Base-by-base conservation (phyloP, 2,797 vertebrate species). In the Muscicapa comitata region DNA sequence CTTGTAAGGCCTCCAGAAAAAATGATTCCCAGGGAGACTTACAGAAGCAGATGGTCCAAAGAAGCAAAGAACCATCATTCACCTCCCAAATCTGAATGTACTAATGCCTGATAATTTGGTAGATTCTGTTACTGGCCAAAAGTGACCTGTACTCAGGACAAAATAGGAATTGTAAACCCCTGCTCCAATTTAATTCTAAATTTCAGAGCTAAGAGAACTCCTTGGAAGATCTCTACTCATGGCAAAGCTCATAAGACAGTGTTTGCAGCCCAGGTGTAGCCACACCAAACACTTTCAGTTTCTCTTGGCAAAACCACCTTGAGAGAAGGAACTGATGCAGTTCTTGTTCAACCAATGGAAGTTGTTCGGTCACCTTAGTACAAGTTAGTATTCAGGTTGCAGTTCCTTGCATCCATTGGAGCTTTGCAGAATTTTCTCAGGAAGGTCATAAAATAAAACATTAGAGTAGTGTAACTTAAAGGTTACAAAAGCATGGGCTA, bases 391-490 rank as follows among this genome's bases (percentile, higher is more conserved):
- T 95, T 97, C 95, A 95, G 74, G 68, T 63, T 92, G 82, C 86
- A 89, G 72, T 75, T 86, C 86, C 94, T 80, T 95, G 68, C 76
- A 90, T 85, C 86, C 94, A 91, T 94, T 90, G 95, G 81, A 97
- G 90, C 80, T 92, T 95, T 95, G 75, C 90, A 87, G 91, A 97
- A 92, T 96, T 96, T 96, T 96, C 93, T 95, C 67, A 88, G 86
- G 76, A 79, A 96, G 95, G 91, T 97, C 94, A 93, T 97, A 97
- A 97, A 97, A 95, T 91, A 84, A 96, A 96, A 63, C 91, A 94
- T 95, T 93, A 94, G 37, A 87, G 82, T 82, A 86, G 73, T 70
- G 72, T 93, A 89, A 83, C 87, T 96, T 94, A 96, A 96, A 98
- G 96, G 97, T 97, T 92, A 85, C 80, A 68, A 94, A 97, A 97